These are phyloP conservation scores for Neogale vison DNA, from an alignment of 2,113 vertebrate species.

Conservation along the genomic window DNA sequence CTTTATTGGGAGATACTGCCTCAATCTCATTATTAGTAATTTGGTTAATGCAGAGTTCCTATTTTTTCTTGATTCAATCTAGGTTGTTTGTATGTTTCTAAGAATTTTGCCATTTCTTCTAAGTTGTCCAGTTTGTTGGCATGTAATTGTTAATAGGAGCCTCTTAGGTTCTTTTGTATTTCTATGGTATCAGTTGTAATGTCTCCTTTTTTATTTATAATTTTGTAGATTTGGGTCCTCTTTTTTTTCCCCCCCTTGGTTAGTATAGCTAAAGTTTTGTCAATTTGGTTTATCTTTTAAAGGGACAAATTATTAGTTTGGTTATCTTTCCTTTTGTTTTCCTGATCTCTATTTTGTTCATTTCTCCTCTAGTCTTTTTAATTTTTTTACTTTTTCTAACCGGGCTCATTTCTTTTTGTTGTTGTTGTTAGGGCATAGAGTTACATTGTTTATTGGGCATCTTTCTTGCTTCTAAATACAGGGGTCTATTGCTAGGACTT, in stretches of 20 bases:
- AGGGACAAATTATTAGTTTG: background rate
- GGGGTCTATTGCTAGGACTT: background rate
- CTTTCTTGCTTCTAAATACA: background rate
- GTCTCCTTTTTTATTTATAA: background rate
- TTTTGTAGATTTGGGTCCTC: background rate
- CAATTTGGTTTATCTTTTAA: background rate
- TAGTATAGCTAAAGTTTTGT: background rate
- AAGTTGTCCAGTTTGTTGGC: background rate
- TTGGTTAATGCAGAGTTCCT: background rate
- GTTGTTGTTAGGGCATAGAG: background rate
- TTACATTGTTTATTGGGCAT: background rate
- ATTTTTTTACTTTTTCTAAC: background rate
- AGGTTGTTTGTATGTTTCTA: background rate
- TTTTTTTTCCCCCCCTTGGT: background rate
- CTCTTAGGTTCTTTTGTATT: background rate
- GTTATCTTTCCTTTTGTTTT: background rate
- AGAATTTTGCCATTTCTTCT: background rate
- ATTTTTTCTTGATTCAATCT: background rate
- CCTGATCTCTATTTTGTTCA: background rate
- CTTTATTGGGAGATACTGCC: background rate
- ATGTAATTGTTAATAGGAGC: background rate
- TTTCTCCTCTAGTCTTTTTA: background rate
- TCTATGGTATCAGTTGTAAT: background rate
- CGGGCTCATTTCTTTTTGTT: background rate
- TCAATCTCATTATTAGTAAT: background rate